These are phyloP conservation scores for Drosophila birchii DNA, from an alignment of 2,888 invertebrate genomes.

Conservation along the genomic window DNA sequence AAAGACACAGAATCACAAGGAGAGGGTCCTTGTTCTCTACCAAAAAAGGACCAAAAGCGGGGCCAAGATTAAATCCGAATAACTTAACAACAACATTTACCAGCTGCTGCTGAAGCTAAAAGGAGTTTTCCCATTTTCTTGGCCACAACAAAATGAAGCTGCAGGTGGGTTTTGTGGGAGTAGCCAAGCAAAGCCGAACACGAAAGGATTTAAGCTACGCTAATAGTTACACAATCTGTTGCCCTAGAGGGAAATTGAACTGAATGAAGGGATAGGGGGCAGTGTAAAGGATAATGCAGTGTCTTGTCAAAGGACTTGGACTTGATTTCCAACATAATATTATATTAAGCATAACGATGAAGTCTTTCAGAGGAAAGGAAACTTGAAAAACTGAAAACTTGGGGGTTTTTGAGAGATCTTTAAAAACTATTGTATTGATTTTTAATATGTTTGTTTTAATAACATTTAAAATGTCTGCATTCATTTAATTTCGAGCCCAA, in stretches of 20 bases:
- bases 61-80: conserved; percentile 28
- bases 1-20: conserved; percentile 19
- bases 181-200: conserved; percentile 19
- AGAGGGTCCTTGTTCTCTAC: conserved; percentile 6
- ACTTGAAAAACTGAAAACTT: not conserved
- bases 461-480: not conserved
- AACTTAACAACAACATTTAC: conserved; percentile 12
- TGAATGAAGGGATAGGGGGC: conserved; percentile 13
- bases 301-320: not conserved
- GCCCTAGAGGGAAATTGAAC: conserved; percentile 27
- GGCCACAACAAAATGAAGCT: conserved; percentile 52
- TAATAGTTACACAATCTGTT: conserved; percentile 40
- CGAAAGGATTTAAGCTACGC: conserved; percentile 50
- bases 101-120: not conserved
- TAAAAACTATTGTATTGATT: not conserved
- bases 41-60: conserved; percentile 13
- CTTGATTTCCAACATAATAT: conserved; percentile 2
- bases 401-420: not conserved
- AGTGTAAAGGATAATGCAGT: not conserved
- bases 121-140: conserved; percentile 29
- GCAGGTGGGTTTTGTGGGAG: conserved; percentile 57
- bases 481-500: not conserved
- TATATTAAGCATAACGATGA: conserved; percentile 14
- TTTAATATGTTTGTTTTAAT: not conserved
- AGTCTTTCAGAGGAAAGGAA: not conserved